Evolutionary conservation across 2,888 invertebrate genomes (phyloP), one percentile per base, ranked within the genome.

Genomic region (Hypomecis atomaria): DNA sequence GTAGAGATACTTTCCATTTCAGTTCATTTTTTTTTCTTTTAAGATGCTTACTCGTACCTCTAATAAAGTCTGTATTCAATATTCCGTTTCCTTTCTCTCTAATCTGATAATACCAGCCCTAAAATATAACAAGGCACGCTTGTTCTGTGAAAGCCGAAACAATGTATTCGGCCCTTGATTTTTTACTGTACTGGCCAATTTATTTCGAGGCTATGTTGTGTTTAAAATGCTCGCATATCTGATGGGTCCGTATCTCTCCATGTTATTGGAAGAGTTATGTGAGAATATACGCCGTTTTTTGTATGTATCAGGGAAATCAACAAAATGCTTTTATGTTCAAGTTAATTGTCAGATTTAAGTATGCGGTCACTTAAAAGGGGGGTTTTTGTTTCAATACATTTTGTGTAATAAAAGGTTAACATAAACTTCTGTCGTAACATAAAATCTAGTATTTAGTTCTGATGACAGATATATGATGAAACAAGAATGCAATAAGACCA

Each of bases 131-230:
- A 36, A 9, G 47, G 72, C 67, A 68, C 74, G 65, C 74, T 69
- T 74, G 71, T 75, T 81, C 78, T 85, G 85, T 82, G 83, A 86
- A 85, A 81, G 73, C 82, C 83, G 84, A 83, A 86, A 89, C 85
- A 88, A 87, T 85, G 87, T 84, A 79, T 56, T 54, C 63, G 54
- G 66, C 67, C 66, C 73, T 70, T 74, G 59, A 75, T 75, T 78
- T 81, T 87, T 88, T 85, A 53, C 56, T 56, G 44, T 13, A 59
- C 45, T 83, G 81, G 80, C 83, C 81, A 86, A 87, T 87, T 87
- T 85, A 86, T 88, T 89, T 87, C 77, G 81, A 82, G 71, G 56
- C 77, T 75, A 68, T 75, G 76, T 76, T 76, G 75, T 79, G 73
- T 79, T 80, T 77, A 81, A 79, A 77, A 74, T 74, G 70, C 66